Evolutionary conservation across 2,113 vertebrate genomes (phyloP).

Genomic region (Grus americana): DNA sequence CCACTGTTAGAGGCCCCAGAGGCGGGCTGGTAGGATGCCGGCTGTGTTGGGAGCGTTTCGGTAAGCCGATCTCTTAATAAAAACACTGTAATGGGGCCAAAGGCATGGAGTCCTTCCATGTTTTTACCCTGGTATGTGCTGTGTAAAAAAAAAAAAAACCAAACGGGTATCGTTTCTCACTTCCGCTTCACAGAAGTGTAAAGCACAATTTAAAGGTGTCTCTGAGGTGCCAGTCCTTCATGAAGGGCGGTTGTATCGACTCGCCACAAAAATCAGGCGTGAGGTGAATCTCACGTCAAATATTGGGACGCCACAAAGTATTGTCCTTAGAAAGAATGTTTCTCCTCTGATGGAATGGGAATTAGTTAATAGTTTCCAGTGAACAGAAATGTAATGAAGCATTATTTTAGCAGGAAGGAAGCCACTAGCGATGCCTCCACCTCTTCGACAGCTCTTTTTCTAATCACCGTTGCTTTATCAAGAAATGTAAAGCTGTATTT

Average conservation of each 20-base stretch:
- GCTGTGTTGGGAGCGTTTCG: accelerated
- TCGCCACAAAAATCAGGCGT: not conserved
- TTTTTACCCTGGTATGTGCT: not conserved
- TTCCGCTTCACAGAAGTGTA: not conserved
- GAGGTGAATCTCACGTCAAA: not conserved
- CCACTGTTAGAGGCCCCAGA: not conserved
- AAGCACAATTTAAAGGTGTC: not conserved
- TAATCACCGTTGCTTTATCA: slow-evolving; percentile 65
- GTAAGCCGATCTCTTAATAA: not conserved
- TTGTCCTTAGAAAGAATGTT: not conserved
- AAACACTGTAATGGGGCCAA: not conserved
- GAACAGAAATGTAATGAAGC: not conserved
- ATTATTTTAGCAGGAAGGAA: not conserved
- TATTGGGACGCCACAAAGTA: not conserved
- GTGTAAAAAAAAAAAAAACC: not conserved
- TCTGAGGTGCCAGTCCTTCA: not conserved
- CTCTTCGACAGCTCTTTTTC: not conserved
- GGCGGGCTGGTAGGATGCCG: not conserved
- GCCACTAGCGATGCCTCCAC: not conserved
- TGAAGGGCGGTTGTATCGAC: not conserved
- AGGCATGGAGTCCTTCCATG: not conserved
- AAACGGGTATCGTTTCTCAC: accelerated
- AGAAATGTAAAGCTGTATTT: slow-evolving; percentile 67
- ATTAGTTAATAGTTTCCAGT: not conserved
- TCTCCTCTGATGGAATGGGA: not conserved